Evolutionary conservation across 2,888 invertebrate genomes (phyloP).

Genomic region (Cheilosia pagana): DNA sequence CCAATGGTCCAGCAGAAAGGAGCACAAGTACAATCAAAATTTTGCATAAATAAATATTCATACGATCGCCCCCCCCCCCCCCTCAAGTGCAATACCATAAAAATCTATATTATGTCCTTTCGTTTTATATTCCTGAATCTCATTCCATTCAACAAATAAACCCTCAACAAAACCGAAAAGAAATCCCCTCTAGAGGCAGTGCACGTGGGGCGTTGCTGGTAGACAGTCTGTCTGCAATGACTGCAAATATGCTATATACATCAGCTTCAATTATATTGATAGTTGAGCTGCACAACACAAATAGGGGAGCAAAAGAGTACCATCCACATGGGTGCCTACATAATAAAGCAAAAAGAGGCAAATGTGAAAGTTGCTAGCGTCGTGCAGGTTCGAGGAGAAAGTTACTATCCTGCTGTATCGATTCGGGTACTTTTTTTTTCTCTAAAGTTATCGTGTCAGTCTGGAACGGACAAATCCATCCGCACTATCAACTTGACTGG

Average conservation of each 20-base stretch:
- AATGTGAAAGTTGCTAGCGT: conserved; percentile 16
- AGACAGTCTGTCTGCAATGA: conserved; percentile 40
- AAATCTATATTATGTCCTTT: conserved; percentile 4
- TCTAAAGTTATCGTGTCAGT: background rate
- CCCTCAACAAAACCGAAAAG: background rate
- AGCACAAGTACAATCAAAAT: background rate
- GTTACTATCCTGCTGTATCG: conserved; percentile 15
- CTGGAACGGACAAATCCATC: conserved; percentile 1
- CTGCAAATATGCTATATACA: background rate
- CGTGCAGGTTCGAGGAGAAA: conserved; percentile 9
- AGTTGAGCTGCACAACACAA: conserved; percentile 1
- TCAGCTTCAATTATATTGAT: conserved; percentile 17
- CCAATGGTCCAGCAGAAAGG: background rate
- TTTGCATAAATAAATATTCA: conserved; percentile 19
- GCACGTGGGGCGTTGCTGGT: background rate
- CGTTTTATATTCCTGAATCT: background rate
- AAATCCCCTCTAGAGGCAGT: background rate
- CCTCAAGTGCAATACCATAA: conserved; percentile 6
- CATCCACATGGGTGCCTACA: background rate
- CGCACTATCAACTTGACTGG: no score
- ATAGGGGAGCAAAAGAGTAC: conserved; percentile 19
- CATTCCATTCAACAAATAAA: no score
- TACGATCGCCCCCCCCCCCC: background rate
- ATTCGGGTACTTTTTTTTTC: background rate
- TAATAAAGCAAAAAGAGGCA: background rate